Evolutionary conservation across 2,113 vertebrate species (phyloP).

Genomic region (Bettongia penicillata): DNA sequence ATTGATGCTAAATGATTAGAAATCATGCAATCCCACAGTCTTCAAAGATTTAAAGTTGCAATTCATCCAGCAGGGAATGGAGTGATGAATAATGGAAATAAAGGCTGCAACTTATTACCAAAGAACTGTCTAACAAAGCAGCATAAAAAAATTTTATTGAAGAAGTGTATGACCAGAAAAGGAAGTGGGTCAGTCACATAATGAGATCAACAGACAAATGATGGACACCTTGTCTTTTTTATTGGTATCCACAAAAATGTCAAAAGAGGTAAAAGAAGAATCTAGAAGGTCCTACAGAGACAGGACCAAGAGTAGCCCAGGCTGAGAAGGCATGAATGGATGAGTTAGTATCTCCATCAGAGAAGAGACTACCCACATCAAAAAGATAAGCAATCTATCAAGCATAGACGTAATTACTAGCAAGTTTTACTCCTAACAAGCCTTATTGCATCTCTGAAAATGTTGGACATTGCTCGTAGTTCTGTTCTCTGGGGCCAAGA

Average conservation of each 20-base stretch:
- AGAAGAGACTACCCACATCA: neutral
- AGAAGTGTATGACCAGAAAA: too few relatives aligned
- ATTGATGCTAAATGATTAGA: too few relatives aligned
- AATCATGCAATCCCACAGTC: too few relatives aligned
- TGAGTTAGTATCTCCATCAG: neutral
- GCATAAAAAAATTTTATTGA: too few relatives aligned
- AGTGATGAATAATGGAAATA: too few relatives aligned
- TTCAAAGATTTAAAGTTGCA: too few relatives aligned
- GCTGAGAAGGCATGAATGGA: neutral
- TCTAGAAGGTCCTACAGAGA: neutral
- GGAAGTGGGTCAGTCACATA: too few relatives aligned
- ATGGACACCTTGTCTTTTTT: neutral
- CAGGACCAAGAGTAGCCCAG: neutral
- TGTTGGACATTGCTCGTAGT: neutral
- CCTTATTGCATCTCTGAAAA: neutral
- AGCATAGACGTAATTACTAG: neutral
- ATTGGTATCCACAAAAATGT: neutral
- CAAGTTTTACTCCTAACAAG: neutral
- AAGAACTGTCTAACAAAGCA: too few relatives aligned
- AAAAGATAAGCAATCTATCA: neutral
- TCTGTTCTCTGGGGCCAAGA: neutral
- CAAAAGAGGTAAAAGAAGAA: neutral
- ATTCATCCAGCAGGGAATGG: too few relatives aligned
- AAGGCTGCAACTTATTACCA: too few relatives aligned
- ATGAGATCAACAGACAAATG: too few relatives aligned